Evolutionary conservation across 2,113 vertebrate species (phyloP).

Genomic region (Cyprinodon brontotheroides): DNA sequence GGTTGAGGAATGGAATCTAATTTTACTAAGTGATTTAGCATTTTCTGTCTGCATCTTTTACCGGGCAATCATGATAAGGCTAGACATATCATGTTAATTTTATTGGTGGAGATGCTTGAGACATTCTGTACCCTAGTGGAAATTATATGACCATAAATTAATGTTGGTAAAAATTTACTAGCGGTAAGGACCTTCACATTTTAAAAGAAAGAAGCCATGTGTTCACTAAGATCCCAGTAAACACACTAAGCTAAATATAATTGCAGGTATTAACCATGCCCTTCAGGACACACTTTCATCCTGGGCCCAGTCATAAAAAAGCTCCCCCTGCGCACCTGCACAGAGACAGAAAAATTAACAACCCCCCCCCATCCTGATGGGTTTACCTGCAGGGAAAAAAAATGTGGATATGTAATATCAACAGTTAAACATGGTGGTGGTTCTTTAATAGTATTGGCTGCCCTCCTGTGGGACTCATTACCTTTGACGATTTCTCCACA

Average conservation of each 20-base stretch:
- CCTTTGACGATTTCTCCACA: conserved; percentile 44
- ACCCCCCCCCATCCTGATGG: conserved; percentile 15
- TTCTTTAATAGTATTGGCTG: conserved; percentile 57
- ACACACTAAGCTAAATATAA: conserved; percentile 1
- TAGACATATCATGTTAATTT: neutral
- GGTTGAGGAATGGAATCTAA: neutral
- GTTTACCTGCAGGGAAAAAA: conserved; percentile 36
- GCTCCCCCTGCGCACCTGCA: neutral
- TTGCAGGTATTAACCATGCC: conserved; percentile 8
- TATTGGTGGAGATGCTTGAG: neutral
- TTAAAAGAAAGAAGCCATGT: neutral
- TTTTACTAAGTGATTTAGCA: neutral
- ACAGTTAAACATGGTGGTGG: conserved; percentile 43
- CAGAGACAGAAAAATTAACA: conserved; percentile 6
- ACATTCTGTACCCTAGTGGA: neutral
- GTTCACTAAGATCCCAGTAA: conserved; percentile 6
- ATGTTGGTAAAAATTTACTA: neutral
- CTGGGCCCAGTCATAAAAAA: conserved; percentile 7
- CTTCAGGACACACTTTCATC: conserved; percentile 29
- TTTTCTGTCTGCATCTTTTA: neutral
- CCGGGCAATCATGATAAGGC: neutral
- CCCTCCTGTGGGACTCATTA: conserved; percentile 63
- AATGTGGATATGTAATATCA: conserved; percentile 16
- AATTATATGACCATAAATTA: neutral
- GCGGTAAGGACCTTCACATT: conserved; percentile 16